Evolutionary conservation across 2,888 invertebrate genomes (phyloP).

Genomic region (Sisyra nigra): DNA sequence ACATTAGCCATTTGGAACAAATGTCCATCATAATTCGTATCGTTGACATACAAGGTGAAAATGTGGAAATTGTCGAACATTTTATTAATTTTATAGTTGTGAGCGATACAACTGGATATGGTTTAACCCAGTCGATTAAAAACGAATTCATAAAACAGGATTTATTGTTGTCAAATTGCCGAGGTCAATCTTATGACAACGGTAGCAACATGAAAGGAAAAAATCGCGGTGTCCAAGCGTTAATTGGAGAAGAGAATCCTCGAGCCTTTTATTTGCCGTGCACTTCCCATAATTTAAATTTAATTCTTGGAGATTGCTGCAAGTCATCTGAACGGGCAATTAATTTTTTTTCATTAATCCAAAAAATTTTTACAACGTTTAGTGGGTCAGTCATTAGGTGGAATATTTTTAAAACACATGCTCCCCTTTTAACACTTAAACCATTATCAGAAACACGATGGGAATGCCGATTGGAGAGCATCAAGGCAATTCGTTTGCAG

Average conservation of each 20-base stretch:
- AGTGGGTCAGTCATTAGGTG: background rate
- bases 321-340: background rate
- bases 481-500: background rate
- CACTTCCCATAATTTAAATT: background rate
- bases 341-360: background rate
- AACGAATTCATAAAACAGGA: too few relatives aligned
- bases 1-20: constrained; percentile 9
- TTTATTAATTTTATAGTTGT: too few relatives aligned
- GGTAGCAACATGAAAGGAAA: background rate
- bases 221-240: background rate
- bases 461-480: constrained; percentile 6
- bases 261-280: background rate
- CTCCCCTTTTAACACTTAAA: constrained; percentile 8
- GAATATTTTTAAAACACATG: constrained; percentile 3
- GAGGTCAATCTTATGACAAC: background rate
- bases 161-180: background rate
- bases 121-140: too few relatives aligned
- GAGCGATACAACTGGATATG: too few relatives aligned
- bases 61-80: too few relatives aligned
- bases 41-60: constrained; percentile 6
- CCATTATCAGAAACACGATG: constrained; percentile 8
- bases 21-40: constrained; percentile 8
- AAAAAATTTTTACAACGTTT: background rate
- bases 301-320: background rate
- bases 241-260: background rate